These are phyloP conservation scores for Tryphoninae sp. DNA, from an alignment of 2,888 invertebrate species.

Conservation along the genomic window DNA sequence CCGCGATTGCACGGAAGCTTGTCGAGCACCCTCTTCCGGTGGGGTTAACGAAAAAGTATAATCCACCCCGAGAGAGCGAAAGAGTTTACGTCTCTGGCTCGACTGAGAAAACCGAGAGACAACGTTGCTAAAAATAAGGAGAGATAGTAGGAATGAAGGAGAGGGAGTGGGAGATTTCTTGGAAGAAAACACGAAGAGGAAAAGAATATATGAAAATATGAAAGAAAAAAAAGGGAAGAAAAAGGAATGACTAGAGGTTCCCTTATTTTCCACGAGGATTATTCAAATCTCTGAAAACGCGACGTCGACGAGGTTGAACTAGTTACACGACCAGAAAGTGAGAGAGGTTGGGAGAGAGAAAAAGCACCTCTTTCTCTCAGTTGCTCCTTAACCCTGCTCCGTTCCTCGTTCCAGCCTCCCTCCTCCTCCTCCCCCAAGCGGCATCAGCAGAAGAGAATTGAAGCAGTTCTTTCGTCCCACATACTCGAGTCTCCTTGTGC, in stretches of 20 bases:
- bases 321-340: conserved; percentile 56
- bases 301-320: conserved; percentile 53
- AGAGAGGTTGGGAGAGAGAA: conserved; percentile 1
- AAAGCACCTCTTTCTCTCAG: conserved; percentile 44
- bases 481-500: conserved; percentile 20
- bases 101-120: background rate
- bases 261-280: conserved; percentile 62
- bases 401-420: conserved; percentile 42
- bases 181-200: conserved; percentile 17
- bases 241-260: conserved; percentile 31
- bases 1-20: conserved; percentile 23
- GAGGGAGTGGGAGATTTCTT: background rate
- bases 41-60: conserved; percentile 41
- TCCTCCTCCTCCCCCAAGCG: conserved; percentile 1
- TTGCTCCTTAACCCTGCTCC: conserved; percentile 16
- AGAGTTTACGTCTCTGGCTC: background rate
- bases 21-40: conserved; percentile 16
- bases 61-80: background rate
- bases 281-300: conserved; percentile 63
- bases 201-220: conserved; percentile 1
- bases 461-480: conserved; percentile 23
- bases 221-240: background rate
- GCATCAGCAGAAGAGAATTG: conserved; percentile 48
- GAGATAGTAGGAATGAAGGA: background rate
- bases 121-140: background rate